Base-by-base conservation (phyloP, 2,888 invertebrate genomes). In the Brenthis ino region DNA sequence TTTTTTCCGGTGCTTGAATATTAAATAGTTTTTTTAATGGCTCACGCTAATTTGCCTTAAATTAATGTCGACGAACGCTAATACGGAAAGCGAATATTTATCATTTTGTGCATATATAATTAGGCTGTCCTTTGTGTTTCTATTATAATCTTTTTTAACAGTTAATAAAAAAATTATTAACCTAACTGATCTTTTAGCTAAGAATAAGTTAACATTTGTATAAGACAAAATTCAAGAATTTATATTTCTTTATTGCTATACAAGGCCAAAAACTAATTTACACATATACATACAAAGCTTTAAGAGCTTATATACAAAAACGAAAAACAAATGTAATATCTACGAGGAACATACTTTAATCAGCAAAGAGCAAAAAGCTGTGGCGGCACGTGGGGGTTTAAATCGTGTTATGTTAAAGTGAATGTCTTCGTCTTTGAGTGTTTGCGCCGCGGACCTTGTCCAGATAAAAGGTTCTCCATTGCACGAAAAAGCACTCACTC, bases 401-500 rank as follows among this genome's bases (percentile, higher is more conserved):
- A 82, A 83, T 81, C 81, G 82, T 82, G 85, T 86, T 86, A 84
- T 86, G 85, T 86, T 86, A 86, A 88, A 91, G 91, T 87, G 89
- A 89, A 89, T 88, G 88, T 89, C 84, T 85, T 85, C 85, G 87
- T 88, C 86, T 85, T 83, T 82, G 85, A 83, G 86, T 91, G 89
- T 91, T 89, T 91, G 90, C 89, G 86, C 84, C 84, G 85, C 86
- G 88, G 86, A 91, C 91, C 90, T 87, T 92, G 92, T 93, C 92
- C 93, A 92, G 92, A 91, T 92, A 93, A 93, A 93, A 93, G 93
- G 90, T 93, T 89, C 91, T 91, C 86, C 84, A 86, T 90, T 91
- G 93, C 93, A 93, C 91, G 92, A 92, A 91, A 93, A 92, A 93
- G 92, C 93, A 93, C 93, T 93, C 91, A 91, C 89, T 83, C 89